A percentile compares a stretch with the other conserved stretches of the same genome.
Evolutionary conservation across 2,888 invertebrate genomes (phyloP).

Genomic region (Adelphocoris suturalis): DNA sequence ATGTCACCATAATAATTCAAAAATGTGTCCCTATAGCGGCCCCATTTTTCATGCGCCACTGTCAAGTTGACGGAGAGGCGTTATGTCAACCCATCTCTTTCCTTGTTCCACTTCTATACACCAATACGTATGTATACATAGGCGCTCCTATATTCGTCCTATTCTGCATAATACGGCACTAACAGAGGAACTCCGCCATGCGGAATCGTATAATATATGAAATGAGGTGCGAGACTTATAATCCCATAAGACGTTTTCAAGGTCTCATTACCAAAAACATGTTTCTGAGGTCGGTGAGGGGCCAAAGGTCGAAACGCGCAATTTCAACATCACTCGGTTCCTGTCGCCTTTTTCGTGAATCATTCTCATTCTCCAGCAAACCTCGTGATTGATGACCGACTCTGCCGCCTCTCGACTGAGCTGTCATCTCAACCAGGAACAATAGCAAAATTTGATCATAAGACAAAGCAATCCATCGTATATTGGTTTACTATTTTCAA

Average conservation of each 20-base stretch:
- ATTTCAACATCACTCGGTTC: constrained; percentile 2
- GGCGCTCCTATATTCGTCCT: background rate
- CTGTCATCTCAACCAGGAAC: too few species aligned
- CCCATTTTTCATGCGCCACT: too few species aligned
- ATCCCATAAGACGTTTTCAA: constrained; percentile 25
- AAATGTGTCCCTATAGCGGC: too few species aligned
- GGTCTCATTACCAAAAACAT: background rate
- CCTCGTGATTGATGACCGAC: background rate
- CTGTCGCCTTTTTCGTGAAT: background rate
- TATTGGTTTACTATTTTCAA: too few species aligned
- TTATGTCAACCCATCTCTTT: too few species aligned
- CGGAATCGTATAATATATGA: constrained; percentile 25
- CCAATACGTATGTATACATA: too few species aligned
- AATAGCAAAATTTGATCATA: too few species aligned
- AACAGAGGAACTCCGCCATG: background rate
- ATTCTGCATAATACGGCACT: background rate
- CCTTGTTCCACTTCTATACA: too few species aligned
- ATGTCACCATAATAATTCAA: too few species aligned
- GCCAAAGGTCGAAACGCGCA: constrained; percentile 23
- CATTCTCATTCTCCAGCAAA: background rate
- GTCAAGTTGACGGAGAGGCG: too few species aligned
- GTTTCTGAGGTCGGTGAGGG: background rate
- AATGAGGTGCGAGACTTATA: background rate
- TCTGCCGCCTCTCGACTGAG: too few species aligned
- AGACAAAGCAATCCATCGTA: too few species aligned